Conservation (phyloP, 2,797 vertebrate species). For the Sebastes wilsoni region DNA sequence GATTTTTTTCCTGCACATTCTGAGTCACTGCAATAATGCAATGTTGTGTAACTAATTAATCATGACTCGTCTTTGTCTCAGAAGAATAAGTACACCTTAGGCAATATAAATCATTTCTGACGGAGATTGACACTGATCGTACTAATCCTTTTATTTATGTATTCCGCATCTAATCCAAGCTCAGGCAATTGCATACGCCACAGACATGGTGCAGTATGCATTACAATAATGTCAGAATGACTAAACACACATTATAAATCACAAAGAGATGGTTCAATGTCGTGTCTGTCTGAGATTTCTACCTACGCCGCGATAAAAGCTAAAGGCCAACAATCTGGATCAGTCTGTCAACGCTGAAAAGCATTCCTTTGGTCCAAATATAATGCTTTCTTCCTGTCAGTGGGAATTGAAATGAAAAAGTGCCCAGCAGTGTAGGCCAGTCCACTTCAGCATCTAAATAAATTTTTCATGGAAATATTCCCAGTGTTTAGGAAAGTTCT, state of each 20-base stretch:
- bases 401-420: conserved; percentile 19
- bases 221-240: not conserved
- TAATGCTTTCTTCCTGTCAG: conserved; percentile 30
- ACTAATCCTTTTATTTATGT: conserved; percentile 69
- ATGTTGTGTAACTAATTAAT: conserved; percentile 68
- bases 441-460: conserved; percentile 37
- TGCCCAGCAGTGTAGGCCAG: conserved; percentile 12
- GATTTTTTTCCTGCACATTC: conserved; percentile 3
- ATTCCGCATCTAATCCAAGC: conserved; percentile 50
- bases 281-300: not conserved
- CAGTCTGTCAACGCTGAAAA: conserved; percentile 1
- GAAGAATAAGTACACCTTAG: conserved; percentile 57
- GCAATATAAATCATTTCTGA: conserved; percentile 56
- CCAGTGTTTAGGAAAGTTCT: conserved; percentile 57
- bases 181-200: conserved; percentile 8
- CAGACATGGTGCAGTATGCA: conserved; percentile 5
- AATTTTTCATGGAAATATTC: conserved; percentile 55
- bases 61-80: conserved; percentile 58
- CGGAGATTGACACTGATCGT: conserved; percentile 61
- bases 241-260: not conserved
- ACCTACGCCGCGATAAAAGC: not conserved
- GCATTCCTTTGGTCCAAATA: not conserved
- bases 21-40: conserved; percentile 43
- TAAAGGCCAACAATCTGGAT: not conserved
- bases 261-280: conserved; percentile 1